Conservation (phyloP, 2,797 vertebrate genomes). For the Girardinus metallicus region DNA sequence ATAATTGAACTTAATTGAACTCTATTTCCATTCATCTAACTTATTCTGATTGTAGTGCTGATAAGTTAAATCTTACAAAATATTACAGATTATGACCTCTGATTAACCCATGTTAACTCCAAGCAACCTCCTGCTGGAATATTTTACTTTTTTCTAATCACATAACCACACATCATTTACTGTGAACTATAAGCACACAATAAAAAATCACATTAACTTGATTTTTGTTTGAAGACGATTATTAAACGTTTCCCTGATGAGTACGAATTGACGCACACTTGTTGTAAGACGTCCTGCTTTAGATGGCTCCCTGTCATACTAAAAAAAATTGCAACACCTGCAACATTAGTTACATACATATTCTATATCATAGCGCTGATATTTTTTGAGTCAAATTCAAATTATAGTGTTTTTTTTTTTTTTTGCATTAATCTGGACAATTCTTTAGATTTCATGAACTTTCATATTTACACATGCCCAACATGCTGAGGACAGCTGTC, state of each 20-base stretch:
- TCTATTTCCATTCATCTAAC: not conserved
- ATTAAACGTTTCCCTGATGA: not conserved
- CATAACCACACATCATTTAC: not conserved
- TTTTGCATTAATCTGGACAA: not conserved
- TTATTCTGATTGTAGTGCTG: not conserved
- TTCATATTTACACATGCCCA: not conserved
- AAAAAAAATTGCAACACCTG: not conserved
- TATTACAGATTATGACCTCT: not conserved
- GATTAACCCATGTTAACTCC: not conserved
- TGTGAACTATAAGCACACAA: not conserved
- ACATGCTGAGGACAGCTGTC: slow-evolving; percentile 33
- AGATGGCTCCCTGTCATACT: not conserved
- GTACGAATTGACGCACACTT: not conserved
- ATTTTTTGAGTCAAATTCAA: slow-evolving; percentile 2
- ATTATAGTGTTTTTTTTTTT: not conserved
- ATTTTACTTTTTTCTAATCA: not conserved
- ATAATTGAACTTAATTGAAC: not conserved
- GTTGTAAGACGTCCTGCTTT: not conserved
- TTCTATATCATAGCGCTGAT: not conserved
- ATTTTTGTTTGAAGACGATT: not conserved
- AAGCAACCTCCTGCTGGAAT: not conserved
- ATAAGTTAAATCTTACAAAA: not conserved
- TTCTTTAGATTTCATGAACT: not conserved
- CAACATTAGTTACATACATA: not conserved
- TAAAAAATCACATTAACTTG: not conserved